Evolutionary conservation across 2,888 invertebrate genomes (phyloP), one percentile per base, ranked within the genome.

Genomic region (Andrena fulva): DNA sequence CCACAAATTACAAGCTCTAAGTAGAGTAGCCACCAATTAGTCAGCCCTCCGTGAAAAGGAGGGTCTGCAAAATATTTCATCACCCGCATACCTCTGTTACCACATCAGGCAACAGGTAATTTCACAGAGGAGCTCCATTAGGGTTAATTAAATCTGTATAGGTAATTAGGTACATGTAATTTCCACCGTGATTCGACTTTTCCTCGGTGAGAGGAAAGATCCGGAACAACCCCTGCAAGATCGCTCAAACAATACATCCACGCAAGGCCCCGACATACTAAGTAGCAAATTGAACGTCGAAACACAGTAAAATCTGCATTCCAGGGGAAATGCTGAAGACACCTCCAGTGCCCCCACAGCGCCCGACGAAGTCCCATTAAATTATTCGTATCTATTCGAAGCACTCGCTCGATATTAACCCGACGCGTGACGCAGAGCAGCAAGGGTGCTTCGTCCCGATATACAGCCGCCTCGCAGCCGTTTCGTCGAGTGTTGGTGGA

Each of bases 71-170:
- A 69, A 75, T 69, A 75, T 69, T 77, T 77, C 48, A 64, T 12
- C n/a, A 10, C 10, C n/a, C 27, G 10, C 52, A 1, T 56, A 16
- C 16, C 10, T 20, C 5, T 52, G 42, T 63, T 69, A 69, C 33
- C 68, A 60, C 69, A 69, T 60, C 50, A 48, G 10, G 69, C 69
- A 69, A 35, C 74, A 50, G 74, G 50, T 75, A 60, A 60, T 69
- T 69, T 74, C 59, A 59, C 33, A 27, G 12, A 27, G 68, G 42
- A 35, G 35, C 33, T 75, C 69, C 20, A 42, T 59, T 31, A n/a
- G 2, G 24, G 69, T 35, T 8, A 60, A 74, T 74, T 74, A 74
- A 74, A 48, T 68, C 48, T 48, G 59, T 74, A 59, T 27, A 50
- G 16, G n/a, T n/a, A n/a, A n/a, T n/a, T n/a, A n/a, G n/a, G 16